Conservation (phyloP, 2,888 invertebrate genomes). For the Selenia dentaria region DNA sequence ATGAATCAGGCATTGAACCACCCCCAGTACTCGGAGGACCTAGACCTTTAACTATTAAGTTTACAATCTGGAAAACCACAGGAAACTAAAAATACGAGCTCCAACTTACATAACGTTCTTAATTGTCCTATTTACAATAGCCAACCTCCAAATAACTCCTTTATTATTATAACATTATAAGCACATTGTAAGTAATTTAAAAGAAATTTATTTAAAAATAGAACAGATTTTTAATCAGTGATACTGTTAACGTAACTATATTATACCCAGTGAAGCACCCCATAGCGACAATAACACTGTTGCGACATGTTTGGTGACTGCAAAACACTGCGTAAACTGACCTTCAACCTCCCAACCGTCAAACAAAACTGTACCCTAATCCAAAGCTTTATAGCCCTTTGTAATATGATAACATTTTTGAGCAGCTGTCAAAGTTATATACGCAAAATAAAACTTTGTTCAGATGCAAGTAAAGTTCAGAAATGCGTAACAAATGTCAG, state of each 20-base stretch:
- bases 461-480: not conserved
- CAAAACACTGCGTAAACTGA: slow-evolving; percentile 19
- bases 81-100: no score
- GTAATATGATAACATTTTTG: not conserved
- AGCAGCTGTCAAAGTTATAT: not conserved
- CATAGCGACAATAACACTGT: slow-evolving; percentile 14
- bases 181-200: no score
- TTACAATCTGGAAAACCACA: no score
- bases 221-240: no score
- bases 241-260: slow-evolving; percentile 18
- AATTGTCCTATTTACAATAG: no score
- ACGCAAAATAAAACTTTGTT: slow-evolving; percentile 2
- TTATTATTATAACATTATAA: no score
- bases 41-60: no score
- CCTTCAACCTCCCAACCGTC: slow-evolving; percentile 20
- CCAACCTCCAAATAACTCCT: no score
- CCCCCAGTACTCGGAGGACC: no score
- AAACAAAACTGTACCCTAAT: slow-evolving; percentile 18
- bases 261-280: slow-evolving; percentile 17
- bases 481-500: not conserved
- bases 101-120: no score
- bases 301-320: slow-evolving; percentile 21
- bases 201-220: no score
- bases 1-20: no score
- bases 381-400: not conserved